Base-by-base conservation (phyloP, 2,797 vertebrate species). In the Erethizon dorsatum region DNA sequence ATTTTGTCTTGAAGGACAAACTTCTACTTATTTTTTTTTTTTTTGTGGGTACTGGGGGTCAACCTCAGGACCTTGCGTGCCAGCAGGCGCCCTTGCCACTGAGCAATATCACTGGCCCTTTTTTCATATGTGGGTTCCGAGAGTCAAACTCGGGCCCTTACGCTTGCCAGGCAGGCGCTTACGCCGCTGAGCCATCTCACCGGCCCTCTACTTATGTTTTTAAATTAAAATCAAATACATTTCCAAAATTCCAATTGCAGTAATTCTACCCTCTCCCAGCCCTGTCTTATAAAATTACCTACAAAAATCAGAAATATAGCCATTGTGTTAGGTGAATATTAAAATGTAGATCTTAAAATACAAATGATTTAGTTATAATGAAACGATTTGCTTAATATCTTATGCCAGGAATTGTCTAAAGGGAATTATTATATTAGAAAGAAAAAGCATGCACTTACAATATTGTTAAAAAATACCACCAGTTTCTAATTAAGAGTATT, bases 191-290 rank as follows among this genome's bases (percentile, higher is more conserved):
- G n/a, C n/a, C n/a, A n/a, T n/a, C n/a, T n/a, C n/a, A n/a, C n/a
- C n/a, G n/a, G n/a, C n/a, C n/a, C n/a, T n/a, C n/a, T 88, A 80
- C 1, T 71, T 96, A 67, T 14, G 2, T 52, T 91, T 65, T 89
- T 65, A 84, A 83, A 79, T 80, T 80, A 87, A 91, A 94, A 91
- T 67, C 4, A 91, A 90, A 86, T 37, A 31, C 2, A 83, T 91
- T 96, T 92, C 20, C 1, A 83, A 97, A 93, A 71, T 31, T 45
- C 45, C 9, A 33, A 7, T 31, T 50, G 31, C 13, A 47, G 18
- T 75, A 65, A 94, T 84, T 92, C 57, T 86, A 47, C 41, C 2
- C 5, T 92, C 8, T 24, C 18, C 13, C 0, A 41, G 20, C 37
- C 12, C 24, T 61, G 6, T 22, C 14, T 84, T 92, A 54, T 77